Evolutionary conservation across 2,113 vertebrate species (phyloP).

Genomic region (Indri indri): DNA sequence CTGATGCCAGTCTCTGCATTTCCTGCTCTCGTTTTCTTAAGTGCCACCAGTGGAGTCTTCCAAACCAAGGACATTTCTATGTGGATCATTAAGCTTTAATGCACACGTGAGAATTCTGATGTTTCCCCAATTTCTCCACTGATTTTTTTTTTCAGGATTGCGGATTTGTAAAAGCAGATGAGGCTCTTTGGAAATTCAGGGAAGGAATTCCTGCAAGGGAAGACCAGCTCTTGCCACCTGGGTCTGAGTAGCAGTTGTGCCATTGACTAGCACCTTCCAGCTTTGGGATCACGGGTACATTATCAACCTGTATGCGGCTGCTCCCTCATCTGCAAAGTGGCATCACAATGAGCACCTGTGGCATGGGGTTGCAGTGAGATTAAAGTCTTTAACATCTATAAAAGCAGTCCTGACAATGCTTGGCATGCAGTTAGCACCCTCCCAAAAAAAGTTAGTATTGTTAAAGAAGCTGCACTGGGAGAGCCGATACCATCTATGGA

Average conservation of each 20-base stretch:
- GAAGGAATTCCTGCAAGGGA: background rate
- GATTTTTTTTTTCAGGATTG: background rate
- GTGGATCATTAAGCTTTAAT: background rate
- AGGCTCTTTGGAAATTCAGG: background rate
- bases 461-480: background rate
- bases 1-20: rapidly evolving
- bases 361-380: background rate
- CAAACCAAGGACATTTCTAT: too few relatives aligned
- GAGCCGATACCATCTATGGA: rapidly evolving
- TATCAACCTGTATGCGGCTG: background rate
- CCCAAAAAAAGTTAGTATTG: background rate
- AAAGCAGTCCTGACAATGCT: background rate
- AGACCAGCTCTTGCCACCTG: background rate
- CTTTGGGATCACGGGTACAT: too few relatives aligned
- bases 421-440: background rate
- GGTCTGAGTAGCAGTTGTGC: background rate
- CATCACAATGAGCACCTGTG: background rate
- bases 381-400: background rate
- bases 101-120: rapidly evolving
- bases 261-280: background rate
- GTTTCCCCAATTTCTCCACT: background rate
- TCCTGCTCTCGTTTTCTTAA: background rate
- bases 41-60: background rate
- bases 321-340: background rate
- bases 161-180: background rate